Evolutionary conservation across 1,140 invertebrate genomes (phyloP), one percentile per base, ranked within the genome.

Genomic region (Belonocnema kinseyi): DNA sequence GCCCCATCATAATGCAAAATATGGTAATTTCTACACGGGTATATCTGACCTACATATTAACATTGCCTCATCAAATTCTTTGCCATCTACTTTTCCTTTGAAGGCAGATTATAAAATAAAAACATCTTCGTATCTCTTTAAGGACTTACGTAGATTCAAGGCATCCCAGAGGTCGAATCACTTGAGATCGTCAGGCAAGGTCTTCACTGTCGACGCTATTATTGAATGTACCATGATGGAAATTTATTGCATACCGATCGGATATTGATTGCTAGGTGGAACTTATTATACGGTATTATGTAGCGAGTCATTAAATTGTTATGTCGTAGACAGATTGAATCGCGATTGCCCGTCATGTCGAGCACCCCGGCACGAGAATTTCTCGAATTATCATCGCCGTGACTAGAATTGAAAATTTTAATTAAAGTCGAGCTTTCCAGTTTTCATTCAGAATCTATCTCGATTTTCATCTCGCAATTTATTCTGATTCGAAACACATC

Each of bases 281-380:
- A 66, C 61, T 66, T 66, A 66, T 66, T 40, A 66, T 40, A 40
- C 33, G 12, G 21, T 8, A 33, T 66, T 33, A 40, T 66, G 33
- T 66, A 66, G 61, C 61, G 26, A 40, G 61, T 66, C 61, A 66
- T 66, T 66, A 66, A 66, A 66, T 66, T 66, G 61, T 66, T 66
- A 66, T 33, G 33, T 33, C 40, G 26, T 33, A 66, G 61, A 66
- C 61, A 66, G 26, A 66, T 66, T 66, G 61, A 66, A 66, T 33
- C 33, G 26, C 26, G 40, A 16, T 66, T 66, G 40, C 8, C 40
- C 40, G 40, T 11, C 26, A 66, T 66, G 26, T 66, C 26, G 26
- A n/a, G 61, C 40, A 46, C 10, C 40, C 40, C 40, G 26, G 61
- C 16, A n/a, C 2, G 61, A 7, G 40, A 40, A 66, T 66, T 66